Percentiles rank a stretch among this genome's conserved stretches.
phyloP scores from a whole-genome alignment of 1,140 invertebrate genomes.

The Diorhabda carinulata region DNA sequence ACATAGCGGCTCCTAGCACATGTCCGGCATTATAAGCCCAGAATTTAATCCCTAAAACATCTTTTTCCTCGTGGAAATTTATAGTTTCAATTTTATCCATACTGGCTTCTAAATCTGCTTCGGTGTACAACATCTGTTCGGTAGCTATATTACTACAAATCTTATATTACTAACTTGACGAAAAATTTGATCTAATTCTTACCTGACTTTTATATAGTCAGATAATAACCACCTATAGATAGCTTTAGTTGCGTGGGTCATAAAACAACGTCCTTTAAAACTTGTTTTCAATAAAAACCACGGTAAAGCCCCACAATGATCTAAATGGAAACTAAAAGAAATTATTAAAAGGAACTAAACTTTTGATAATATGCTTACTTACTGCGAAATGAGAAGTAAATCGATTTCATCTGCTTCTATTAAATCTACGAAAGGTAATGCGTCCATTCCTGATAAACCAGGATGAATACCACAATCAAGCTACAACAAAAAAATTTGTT shows the following conservation, averaged over 20 bases:
- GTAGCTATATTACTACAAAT: conserved; percentile 85
- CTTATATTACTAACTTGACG: neutral
- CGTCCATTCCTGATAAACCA: conserved; percentile 93
- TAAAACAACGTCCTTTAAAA: conserved; percentile 97
- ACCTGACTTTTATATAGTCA: conserved; percentile 98
- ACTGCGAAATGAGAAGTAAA: conserved; percentile 93
- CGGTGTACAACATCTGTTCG: conserved; percentile 96
- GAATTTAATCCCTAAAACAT: conserved; percentile 93
- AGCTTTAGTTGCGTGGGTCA: conserved; percentile 99
- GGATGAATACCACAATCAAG: conserved; percentile 99
- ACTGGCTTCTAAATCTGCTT: conserved; percentile 92
- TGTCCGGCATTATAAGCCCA: conserved; percentile 99
- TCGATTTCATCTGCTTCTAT: conserved; percentile 98
- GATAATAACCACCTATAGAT: conserved; percentile 98
- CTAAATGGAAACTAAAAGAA: conserved; percentile 85
- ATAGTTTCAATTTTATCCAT: conserved; percentile 99
- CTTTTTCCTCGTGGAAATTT: conserved; percentile 98
- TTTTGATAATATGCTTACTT: conserved; percentile 73
- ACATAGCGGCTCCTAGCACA: conserved; percentile 98
- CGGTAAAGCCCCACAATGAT: conserved; percentile 96
- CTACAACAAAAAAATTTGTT: conserved; percentile 47
- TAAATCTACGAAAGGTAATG: conserved; percentile 94
- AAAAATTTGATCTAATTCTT: conserved; percentile 9
- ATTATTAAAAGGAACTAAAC: conserved; percentile 85
- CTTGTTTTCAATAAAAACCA: conserved; percentile 98